phyloP scores from a whole-genome alignment of 2,888 invertebrate species.

The Clistopyga incitator region DNA sequence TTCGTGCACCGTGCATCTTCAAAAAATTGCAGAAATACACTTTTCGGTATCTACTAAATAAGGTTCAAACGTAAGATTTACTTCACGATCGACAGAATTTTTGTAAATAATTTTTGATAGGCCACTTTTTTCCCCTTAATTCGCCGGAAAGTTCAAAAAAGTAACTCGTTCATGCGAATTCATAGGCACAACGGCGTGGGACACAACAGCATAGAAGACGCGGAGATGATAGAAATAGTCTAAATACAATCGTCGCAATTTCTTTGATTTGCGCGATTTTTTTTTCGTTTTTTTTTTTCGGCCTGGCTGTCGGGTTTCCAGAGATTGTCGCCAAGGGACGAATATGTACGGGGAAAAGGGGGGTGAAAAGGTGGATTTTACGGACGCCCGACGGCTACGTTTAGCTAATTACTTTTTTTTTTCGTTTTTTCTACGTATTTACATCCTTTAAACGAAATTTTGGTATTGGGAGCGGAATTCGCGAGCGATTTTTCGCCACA shows the following conservation, averaged over 20 bases:
- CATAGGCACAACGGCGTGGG: slow-evolving; percentile 79
- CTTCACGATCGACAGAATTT: no score
- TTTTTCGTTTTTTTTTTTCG: background rate
- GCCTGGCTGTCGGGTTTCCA: slow-evolving; percentile 33
- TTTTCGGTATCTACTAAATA: no score
- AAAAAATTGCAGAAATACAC: no score
- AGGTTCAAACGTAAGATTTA: no score
- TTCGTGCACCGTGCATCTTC: no score
- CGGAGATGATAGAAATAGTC: slow-evolving; percentile 71
- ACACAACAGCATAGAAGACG: slow-evolving; percentile 80
- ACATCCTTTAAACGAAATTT: slow-evolving; percentile 26
- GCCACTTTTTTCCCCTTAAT: background rate
- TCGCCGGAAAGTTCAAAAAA: background rate
- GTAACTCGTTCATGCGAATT: slow-evolving; percentile 33
- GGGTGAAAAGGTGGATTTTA: background rate
- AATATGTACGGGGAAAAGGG: background rate
- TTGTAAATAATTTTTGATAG: no score
- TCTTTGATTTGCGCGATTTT: slow-evolving; percentile 25
- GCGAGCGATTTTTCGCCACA: slow-evolving; percentile 7
- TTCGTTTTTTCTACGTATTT: slow-evolving; percentile 48
- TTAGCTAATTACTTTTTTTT: slow-evolving; percentile 65
- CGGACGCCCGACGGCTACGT: slow-evolving; percentile 45
- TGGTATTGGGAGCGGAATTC: slow-evolving; percentile 12
- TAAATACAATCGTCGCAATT: slow-evolving; percentile 53
- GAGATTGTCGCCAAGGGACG: background rate